Percentiles rank a stretch among this genome's conserved stretches.
Evolutionary conservation across 2,888 invertebrate species (phyloP).

Genomic region (Erpobdella octoculata): DNA sequence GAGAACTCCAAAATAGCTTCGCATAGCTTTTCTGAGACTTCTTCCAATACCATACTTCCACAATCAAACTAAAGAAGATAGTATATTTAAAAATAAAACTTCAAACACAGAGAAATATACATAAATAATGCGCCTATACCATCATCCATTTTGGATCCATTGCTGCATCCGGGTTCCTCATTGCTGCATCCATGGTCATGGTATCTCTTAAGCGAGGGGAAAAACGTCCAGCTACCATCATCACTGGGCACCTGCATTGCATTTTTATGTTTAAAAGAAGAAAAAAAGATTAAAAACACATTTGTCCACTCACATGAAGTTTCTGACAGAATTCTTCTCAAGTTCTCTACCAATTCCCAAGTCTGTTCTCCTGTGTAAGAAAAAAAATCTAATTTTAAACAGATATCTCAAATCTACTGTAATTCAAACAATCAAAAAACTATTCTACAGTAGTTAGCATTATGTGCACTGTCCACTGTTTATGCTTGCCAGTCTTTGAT

Average conservation of each 20-base stretch:
- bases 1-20: conserved; percentile 94
- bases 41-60: conserved; percentile 86
- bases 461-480: too few species aligned
- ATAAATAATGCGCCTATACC: conserved; percentile 62
- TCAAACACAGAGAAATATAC: too few species aligned
- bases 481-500: too few species aligned
- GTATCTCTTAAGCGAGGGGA: conserved; percentile 94
- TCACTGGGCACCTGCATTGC: conserved; percentile 61
- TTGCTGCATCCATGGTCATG: conserved; percentile 86
- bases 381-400: too few species aligned
- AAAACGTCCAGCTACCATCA: conserved; percentile 84
- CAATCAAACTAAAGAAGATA: conserved; percentile 80
- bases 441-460: too few species aligned
- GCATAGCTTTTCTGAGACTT: conserved; percentile 88
- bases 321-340: conserved; percentile 52
- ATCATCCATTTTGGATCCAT: conserved; percentile 99
- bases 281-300: too few species aligned
- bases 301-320: conserved; percentile 49
- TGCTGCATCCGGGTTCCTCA: conserved; percentile 86
- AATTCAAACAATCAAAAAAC: too few species aligned
- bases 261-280: too few species aligned
- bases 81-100: too few species aligned
- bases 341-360: conserved; percentile 77
- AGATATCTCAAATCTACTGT: too few species aligned
- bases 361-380: conserved; percentile 65